phyloP scores from a whole-genome alignment of 2,113 vertebrate genomes.

The Zingel zingel region DNA sequence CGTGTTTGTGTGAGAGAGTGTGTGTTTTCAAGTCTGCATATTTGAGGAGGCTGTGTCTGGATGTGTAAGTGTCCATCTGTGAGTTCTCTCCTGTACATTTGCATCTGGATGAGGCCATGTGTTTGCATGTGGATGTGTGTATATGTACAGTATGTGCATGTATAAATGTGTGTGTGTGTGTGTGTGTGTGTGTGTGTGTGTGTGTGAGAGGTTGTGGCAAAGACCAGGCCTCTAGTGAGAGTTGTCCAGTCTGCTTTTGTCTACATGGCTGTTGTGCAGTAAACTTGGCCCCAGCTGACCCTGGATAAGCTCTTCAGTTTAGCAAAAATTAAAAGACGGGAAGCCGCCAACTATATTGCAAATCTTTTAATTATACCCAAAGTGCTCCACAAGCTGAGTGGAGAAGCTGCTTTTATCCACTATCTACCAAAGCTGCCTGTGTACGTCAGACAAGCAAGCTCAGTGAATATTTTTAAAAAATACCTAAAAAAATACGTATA shows the following conservation, averaged over 20 bases:
- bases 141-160: background rate
- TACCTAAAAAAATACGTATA: too few relatives aligned
- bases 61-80: slow-evolving; percentile 37
- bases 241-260: slow-evolving; percentile 52
- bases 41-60: slow-evolving; percentile 13
- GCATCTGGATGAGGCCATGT: background rate
- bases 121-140: slow-evolving; percentile 14
- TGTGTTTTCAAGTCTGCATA: slow-evolving; percentile 21
- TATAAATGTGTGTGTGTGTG: background rate
- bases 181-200: too few relatives aligned
- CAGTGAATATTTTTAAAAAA: too few relatives aligned
- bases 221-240: slow-evolving; percentile 26
- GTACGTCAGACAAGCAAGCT: too few relatives aligned
- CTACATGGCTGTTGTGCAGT: slow-evolving; percentile 38
- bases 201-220: background rate
- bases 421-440: too few relatives aligned
- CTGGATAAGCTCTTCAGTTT: slow-evolving; percentile 31
- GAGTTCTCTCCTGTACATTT: slow-evolving; percentile 21
- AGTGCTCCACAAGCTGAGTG: too few relatives aligned
- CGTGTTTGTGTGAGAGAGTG: background rate
- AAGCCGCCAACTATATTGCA: slow-evolving; percentile 23
- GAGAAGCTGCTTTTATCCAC: too few relatives aligned
- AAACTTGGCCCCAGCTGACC: slow-evolving; percentile 44
- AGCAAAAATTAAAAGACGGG: slow-evolving; percentile 16
- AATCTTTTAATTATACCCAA: too few relatives aligned